A percentile compares a stretch with the other conserved stretches of the same genome.
Conservation (phyloP, 2,113 vertebrate genomes). For the Pontoporia blainvillei region DNA sequence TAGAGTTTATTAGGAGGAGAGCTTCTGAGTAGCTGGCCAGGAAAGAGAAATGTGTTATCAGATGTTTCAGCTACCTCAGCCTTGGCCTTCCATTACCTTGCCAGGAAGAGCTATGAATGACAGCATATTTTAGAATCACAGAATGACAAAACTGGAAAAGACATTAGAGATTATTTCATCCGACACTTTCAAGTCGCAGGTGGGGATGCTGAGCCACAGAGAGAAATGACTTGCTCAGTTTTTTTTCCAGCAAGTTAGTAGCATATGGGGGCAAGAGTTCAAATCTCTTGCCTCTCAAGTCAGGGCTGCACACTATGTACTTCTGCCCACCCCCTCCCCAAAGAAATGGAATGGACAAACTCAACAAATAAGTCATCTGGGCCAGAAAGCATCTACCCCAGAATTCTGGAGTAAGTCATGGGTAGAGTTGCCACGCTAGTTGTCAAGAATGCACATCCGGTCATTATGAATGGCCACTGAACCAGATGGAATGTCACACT, state of each 20-base stretch:
- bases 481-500: neutral
- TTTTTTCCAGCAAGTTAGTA: neutral
- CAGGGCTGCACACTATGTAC: neutral
- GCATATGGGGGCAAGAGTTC: neutral
- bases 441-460: neutral
- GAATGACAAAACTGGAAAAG: slow-evolving; percentile 25
- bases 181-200: neutral
- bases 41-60: neutral
- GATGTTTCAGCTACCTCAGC: neutral
- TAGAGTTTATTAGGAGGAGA: neutral
- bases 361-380: neutral
- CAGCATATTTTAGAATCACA: slow-evolving; percentile 4
- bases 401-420: neutral
- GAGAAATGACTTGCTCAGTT: neutral
- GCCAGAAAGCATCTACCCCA: neutral
- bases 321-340: neutral
- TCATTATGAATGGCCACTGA: neutral
- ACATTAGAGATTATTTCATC: neutral
- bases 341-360: neutral
- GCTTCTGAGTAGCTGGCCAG: neutral
- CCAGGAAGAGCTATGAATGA: neutral
- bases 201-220: neutral
- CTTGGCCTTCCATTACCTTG: neutral
- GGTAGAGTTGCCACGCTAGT: neutral
- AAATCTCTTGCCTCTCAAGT: neutral